Conservation (phyloP, 2,113 vertebrate genomes). For the Platichthys stellatus region DNA sequence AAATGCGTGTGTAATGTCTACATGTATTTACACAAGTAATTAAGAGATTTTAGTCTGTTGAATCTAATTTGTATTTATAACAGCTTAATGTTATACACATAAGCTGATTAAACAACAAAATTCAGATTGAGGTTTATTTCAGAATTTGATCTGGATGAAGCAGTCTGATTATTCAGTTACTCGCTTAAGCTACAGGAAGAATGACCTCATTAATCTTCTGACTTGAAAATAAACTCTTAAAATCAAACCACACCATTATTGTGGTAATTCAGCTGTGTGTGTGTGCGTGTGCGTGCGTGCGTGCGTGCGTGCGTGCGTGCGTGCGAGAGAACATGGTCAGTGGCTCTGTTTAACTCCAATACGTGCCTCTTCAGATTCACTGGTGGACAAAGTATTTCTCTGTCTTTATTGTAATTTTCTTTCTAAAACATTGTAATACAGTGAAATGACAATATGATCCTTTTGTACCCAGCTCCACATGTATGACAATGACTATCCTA, state of each 20-base stretch:
- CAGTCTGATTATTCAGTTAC: not conserved
- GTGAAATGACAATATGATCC: slow-evolving; percentile 10
- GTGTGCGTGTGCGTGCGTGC: not conserved
- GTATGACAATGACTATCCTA: not conserved
- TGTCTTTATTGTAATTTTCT: slow-evolving; percentile 42
- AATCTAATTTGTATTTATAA: not conserved
- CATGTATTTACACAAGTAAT: not conserved
- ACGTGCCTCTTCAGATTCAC: slow-evolving; percentile 54
- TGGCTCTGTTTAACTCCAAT: slow-evolving; percentile 36
- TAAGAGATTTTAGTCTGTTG: too few relatives aligned
- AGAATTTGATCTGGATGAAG: not conserved
- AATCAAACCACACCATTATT: not conserved
- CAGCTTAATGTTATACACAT: not conserved
- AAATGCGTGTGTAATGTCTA: not conserved
- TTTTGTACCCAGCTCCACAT: slow-evolving; percentile 32
- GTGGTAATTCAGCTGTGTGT: slow-evolving; percentile 2
- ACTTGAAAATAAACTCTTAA: not conserved
- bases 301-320: slow-evolving; percentile 7
- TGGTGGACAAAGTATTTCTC: slow-evolving; percentile 15
- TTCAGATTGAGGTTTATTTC: not conserved
- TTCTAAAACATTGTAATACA: slow-evolving; percentile 25
- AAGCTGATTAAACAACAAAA: not conserved
- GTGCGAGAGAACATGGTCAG: not conserved
- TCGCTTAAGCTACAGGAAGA: not conserved
- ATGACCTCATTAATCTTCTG: not conserved